These are phyloP conservation scores for Micropoecilia bifurca DNA, from an alignment of 2,797 vertebrate species.

Conservation along the genomic window DNA sequence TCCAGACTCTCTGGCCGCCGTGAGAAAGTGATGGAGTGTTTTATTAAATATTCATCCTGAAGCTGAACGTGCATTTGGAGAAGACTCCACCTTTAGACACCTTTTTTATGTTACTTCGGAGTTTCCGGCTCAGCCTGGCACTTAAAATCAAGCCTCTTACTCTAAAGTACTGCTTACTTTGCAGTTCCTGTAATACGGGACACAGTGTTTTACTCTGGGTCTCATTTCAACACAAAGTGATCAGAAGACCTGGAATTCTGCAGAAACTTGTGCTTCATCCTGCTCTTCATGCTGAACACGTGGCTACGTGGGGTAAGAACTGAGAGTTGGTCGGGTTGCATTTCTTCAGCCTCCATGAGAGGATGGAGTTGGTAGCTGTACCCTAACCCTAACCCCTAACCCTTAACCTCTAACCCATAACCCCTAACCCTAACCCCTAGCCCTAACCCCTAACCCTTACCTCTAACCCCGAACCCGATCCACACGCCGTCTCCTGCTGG, in stretches of 20 bases:
- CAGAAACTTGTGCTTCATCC: not conserved
- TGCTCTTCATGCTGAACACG: not conserved
- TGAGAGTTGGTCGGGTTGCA: not conserved
- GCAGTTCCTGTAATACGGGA: conserved; percentile 18
- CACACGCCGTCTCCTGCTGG: not conserved
- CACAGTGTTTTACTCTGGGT: not conserved
- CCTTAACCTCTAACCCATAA: too few species aligned
- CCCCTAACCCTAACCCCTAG: too few species aligned
- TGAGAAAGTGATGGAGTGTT: conserved; percentile 44
- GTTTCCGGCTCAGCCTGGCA: conserved; percentile 24
- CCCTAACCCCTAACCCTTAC: too few species aligned
- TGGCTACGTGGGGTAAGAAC: not conserved
- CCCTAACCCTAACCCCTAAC: too few species aligned
- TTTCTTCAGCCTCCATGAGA: not conserved
- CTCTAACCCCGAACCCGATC: too few species aligned
- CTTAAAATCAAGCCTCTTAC: conserved; percentile 33
- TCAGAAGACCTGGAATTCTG: not conserved
- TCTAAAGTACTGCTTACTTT: conserved; percentile 8
- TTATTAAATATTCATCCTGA: conserved; percentile 48
- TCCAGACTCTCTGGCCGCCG: conserved; percentile 37
- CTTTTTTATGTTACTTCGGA: conserved; percentile 39
- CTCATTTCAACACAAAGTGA: not conserved
- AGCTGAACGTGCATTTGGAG: conserved; percentile 51
- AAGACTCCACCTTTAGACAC: conserved; percentile 46
- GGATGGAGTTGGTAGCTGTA: not conserved